Percentiles rank a stretch among this genome's conserved stretches.
phyloP scores from a whole-genome alignment of 2,113 vertebrate species.

The Apodemus speciosus region DNA sequence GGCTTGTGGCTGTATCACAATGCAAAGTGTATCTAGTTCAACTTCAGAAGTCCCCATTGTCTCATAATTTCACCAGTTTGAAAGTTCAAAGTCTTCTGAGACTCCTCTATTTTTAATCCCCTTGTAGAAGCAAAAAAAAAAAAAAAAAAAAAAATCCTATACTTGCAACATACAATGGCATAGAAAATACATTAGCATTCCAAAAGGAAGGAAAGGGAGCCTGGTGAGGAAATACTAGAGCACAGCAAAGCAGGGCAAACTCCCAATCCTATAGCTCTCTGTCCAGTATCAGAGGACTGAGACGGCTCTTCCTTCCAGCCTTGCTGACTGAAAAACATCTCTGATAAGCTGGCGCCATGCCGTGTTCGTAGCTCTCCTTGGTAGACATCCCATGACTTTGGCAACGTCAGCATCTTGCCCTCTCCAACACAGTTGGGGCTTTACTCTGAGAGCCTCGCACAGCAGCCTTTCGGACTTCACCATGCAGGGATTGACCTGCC shows the following conservation, averaged over 20 bases:
- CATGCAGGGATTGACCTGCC: neutral
- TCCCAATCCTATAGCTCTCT: neutral
- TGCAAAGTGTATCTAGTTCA: neutral
- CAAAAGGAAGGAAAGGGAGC: neutral
- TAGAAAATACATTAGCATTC: neutral
- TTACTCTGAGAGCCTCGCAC: neutral
- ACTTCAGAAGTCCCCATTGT: neutral
- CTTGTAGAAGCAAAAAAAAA: neutral
- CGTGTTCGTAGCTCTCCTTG: neutral
- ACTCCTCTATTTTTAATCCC: neutral
- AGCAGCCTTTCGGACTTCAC: neutral
- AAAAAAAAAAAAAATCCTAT: neutral
- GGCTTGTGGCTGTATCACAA: neutral
- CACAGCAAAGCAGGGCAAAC: neutral
- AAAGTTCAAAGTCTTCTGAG: neutral
- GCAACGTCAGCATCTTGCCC: neutral
- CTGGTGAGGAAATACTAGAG: neutral
- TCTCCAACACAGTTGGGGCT: neutral
- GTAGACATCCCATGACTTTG: neutral
- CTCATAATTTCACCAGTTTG: neutral
- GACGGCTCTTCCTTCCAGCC: neutral
- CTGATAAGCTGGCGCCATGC: neutral
- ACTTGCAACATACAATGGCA: neutral
- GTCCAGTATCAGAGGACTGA: neutral
- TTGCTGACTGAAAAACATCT: neutral